A percentile compares a stretch with the other conserved stretches of the same genome.
Conservation (phyloP, 2,113 vertebrate genomes). For the Microcebus jonahi region DNA sequence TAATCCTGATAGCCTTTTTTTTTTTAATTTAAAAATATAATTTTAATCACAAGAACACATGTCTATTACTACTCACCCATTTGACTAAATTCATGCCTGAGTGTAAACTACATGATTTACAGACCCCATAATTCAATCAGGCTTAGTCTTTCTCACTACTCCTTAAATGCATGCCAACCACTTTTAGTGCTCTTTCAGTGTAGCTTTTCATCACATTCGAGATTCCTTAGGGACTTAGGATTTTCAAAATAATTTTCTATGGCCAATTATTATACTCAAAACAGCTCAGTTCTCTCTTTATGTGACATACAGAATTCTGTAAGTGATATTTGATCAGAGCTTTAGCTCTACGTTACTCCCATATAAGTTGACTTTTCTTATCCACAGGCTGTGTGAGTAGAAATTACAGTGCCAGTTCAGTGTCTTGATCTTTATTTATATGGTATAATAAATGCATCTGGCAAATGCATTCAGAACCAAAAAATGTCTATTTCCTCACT, state of each 20-base stretch:
- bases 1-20: background rate
- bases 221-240: background rate
- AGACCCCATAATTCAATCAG: background rate
- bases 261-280: background rate
- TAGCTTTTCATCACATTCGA: background rate
- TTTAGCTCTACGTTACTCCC: background rate
- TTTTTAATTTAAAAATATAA: slow-evolving; percentile 14
- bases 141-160: background rate
- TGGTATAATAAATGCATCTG: background rate
- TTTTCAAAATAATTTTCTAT: slow-evolving; percentile 53
- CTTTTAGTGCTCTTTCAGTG: background rate
- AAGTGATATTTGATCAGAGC: background rate
- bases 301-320: background rate
- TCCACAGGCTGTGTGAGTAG: background rate
- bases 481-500: background rate
- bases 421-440: slow-evolving; percentile 23
- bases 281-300: background rate
- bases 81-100: slow-evolving; percentile 16
- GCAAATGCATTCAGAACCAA: slow-evolving; percentile 18
- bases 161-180: background rate
- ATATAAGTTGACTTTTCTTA: background rate
- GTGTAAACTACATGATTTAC: background rate
- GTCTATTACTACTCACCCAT: background rate
- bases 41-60: slow-evolving; percentile 25
- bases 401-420: background rate